Conservation (phyloP, 2,888 invertebrate genomes). For the Halocaridina rubra region DNA sequence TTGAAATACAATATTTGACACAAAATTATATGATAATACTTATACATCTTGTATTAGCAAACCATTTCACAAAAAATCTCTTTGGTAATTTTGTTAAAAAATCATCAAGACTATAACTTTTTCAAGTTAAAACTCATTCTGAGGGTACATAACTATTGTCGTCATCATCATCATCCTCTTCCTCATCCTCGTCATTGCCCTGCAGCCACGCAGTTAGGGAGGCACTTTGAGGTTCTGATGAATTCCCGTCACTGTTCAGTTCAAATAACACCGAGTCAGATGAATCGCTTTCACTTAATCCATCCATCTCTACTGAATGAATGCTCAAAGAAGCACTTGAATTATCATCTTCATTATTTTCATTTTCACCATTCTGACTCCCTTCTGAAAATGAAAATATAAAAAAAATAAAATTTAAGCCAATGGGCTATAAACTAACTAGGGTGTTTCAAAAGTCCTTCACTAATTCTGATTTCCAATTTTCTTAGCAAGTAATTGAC, state of each 20-base stretch:
- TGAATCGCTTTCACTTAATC: not conserved
- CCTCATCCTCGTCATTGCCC: constrained; percentile 11
- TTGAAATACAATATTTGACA: no score
- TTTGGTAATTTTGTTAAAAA: not conserved
- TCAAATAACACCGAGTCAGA: constrained; percentile 22
- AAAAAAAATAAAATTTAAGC: not conserved
- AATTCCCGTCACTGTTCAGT: constrained; percentile 25
- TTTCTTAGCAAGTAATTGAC: no score
- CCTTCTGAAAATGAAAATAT: not conserved
- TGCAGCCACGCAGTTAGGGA: constrained; percentile 29
- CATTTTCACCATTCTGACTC: not conserved
- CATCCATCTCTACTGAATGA: not conserved
- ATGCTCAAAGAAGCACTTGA: not conserved
- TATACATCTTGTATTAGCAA: not conserved
- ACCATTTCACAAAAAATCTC: not conserved
- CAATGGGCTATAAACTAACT: no score
- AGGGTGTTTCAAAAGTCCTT: no score
- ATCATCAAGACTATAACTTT: not conserved
- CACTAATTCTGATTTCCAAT: no score
- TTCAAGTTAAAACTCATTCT: not conserved
- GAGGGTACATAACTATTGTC: not conserved
- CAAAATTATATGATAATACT: no score
- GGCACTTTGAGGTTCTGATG: constrained; percentile 16
- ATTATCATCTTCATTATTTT: constrained; percentile 5
- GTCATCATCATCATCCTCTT: constrained; percentile 25